phyloP scores from a whole-genome alignment of 2,797 vertebrate species.

The Lateolabrax maculatus region DNA sequence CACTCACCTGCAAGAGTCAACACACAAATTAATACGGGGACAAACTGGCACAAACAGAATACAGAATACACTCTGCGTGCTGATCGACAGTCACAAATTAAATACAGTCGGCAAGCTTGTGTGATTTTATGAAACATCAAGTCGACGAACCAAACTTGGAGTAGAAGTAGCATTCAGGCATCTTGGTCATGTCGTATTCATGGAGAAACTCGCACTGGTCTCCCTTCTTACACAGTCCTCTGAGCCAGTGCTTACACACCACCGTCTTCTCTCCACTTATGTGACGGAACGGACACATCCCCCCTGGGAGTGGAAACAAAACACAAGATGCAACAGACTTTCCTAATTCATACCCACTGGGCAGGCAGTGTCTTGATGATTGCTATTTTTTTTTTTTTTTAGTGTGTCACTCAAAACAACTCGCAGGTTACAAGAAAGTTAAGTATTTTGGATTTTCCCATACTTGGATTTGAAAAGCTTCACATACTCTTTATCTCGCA shows the following conservation, averaged over 20 bases:
- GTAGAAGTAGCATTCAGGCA: constrained; percentile 99
- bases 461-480: no score
- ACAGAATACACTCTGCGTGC: no score
- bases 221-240: constrained; percentile 98
- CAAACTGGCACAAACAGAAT: neutral
- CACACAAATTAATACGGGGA: neutral
- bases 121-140: neutral
- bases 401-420: neutral
- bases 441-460: no score
- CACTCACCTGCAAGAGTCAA: constrained; percentile 90
- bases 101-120: neutral
- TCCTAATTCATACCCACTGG: neutral
- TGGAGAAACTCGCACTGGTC: constrained; percentile 99
- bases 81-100: neutral
- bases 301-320: constrained; percentile 83
- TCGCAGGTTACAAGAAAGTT: neutral
- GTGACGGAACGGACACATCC: constrained; percentile 98
- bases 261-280: constrained; percentile 99
- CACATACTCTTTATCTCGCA: no score
- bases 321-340: neutral
- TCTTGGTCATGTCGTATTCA: constrained; percentile 99
- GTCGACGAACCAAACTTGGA: constrained; percentile 94
- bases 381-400: no score
- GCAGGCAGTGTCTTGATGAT: no score
- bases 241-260: constrained; percentile 98